Evolutionary conservation across 2,113 vertebrate genomes (phyloP).

Genomic region (Notechis scutatus): DNA sequence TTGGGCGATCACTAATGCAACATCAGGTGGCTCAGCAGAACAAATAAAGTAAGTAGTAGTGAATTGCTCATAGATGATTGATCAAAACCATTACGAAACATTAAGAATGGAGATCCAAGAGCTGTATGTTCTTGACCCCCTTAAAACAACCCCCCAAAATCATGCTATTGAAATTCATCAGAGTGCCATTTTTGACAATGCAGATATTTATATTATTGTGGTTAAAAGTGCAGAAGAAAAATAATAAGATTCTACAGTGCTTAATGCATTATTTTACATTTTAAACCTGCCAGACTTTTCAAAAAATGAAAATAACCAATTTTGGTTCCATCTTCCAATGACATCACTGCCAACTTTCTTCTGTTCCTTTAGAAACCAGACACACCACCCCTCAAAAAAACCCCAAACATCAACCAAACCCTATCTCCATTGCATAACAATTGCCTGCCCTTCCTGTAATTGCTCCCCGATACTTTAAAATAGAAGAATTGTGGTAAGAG

Average conservation of each 20-base stretch:
- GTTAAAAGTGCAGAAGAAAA: neutral
- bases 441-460: neutral
- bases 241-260: neutral
- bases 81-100: slow-evolving; percentile 3
- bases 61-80: neutral
- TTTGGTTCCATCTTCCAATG: neutral
- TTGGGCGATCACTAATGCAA: slow-evolving; percentile 97
- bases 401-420: neutral
- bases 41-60: slow-evolving; percentile 82
- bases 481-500: neutral
- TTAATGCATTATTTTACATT: neutral
- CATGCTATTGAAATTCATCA: neutral
- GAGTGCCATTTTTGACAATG: neutral
- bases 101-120: neutral
- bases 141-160: neutral
- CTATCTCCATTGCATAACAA: neutral
- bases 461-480: neutral
- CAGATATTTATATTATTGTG: neutral
- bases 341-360: neutral
- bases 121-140: neutral
- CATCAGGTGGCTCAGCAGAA: slow-evolving; percentile 92
- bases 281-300: neutral
- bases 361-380: neutral
- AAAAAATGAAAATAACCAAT: neutral
- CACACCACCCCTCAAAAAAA: neutral